Base-by-base conservation (phyloP, 1,140 invertebrate species). In the Ostrea edulis region DNA sequence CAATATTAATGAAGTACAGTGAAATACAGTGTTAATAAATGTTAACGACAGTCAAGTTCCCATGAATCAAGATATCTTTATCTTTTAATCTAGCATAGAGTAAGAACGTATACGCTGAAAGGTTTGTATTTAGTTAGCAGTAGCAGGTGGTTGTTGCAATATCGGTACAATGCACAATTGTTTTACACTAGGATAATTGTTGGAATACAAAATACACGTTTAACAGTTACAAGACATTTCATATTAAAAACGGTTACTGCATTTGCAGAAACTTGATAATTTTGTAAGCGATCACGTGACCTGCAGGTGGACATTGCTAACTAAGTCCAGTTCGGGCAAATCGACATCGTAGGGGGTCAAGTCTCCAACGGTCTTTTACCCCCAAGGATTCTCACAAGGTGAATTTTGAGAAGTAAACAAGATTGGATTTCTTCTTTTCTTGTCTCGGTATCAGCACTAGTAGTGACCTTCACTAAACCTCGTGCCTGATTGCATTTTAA, bases 331-430 rank as follows among this genome's bases (percentile, higher is more conserved):
- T 62, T 14, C 0, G 12, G 58, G n/a, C 11, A 62, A n/a, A n/a
- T 12, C 58, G n/a, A 12, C 58, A 62, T n/a, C 17, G 58, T 62
- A 7, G 68, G 68, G 25, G 22, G 68, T 12, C 29, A 29, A 14
- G 29, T 14, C 55, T 62, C 55, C 68, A 77, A 35, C 9, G 68
- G 22, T 77, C 68, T 35, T 77, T 77, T 3, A 77, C 68, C 58
- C 68, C 25, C 25, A 77, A 35, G 29, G 9, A 14, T 25, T 71
- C 22, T 71, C 22, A 5, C 58, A 62, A 25, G 68, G 68, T 77
- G 29, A 25, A 77, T 14, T 14, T 71, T 29, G 25, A 77, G 68
- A 77, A 77, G 68, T 77, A 77, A 77, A 77, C 68, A 77, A 77
- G 55, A 62, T 62, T 44, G 35, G 35, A 44, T 44, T 44, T 44